Conservation (phyloP, 2,113 vertebrate genomes). For the Oxygymnocypris stewartii region DNA sequence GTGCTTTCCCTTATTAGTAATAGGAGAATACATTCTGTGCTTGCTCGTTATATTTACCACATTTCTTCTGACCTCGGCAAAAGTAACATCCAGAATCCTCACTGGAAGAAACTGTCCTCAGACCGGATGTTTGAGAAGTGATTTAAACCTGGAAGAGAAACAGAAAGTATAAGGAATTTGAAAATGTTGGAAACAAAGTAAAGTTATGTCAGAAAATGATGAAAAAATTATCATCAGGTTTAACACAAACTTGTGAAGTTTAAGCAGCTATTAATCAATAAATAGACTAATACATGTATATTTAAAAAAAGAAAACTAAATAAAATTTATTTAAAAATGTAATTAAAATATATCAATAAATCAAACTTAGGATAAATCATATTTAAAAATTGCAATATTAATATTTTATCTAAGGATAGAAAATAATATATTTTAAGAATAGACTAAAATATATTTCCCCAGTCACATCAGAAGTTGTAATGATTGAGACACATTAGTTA, state of each 20-base stretch:
- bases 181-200: not conserved
- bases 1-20: not conserved
- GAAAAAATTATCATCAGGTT: not conserved
- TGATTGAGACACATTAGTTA: not conserved
- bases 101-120: not conserved
- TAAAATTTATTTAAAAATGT: no score
- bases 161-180: not conserved
- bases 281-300: no score
- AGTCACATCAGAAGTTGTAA: not conserved
- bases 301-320: no score
- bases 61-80: not conserved
- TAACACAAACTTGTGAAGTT: not conserved
- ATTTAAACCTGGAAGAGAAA: constrained; percentile 1
- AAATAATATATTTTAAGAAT: no score
- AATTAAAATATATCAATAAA: no score
- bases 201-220: not conserved
- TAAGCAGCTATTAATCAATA: not conserved
- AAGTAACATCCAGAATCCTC: not conserved
- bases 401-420: no score
- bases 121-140: not conserved
- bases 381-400: no score
- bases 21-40: not conserved
- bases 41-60: not conserved
- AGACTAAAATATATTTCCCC: not conserved
- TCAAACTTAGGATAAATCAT: no score